Base-by-base conservation (phyloP, 2,113 vertebrate genomes). In the Otolemur garnettii region DNA sequence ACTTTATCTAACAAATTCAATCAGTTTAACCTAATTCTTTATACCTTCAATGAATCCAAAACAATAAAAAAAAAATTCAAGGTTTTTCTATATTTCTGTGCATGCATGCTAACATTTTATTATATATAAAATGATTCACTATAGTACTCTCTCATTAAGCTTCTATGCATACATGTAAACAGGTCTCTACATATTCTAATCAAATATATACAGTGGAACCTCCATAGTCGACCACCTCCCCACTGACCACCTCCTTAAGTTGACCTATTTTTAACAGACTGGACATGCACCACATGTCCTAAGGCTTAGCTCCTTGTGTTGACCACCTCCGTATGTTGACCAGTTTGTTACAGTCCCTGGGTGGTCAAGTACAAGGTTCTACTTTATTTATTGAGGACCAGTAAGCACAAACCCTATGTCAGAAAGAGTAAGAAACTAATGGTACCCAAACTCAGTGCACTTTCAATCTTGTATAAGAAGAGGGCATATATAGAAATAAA, bases 381-480 rank as follows among this genome's bases (percentile, higher is more conserved):
- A 50, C 45, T 50, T 50, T 50, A 50, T 50, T 81, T 79, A 68
- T 11, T 68, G 38, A 80, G 53, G 53, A 81, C 19, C 79, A 92
- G 4, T 10, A 30, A 84, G 53, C 17, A 91, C 57, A 62, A 69
- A 53, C 19, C 30, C 50, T 66, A 78, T 42, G 60, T 66, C 72
- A 55, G 59, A 79, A 26, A 66, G 22, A 94, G n/a, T 10, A 17
- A 90, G 50, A 90, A 86, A 77, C n/a, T 59, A 17, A 81, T 8
- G 38, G 33, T 82, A 42, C 64, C 78, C 35, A 68, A 88, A 26
- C 57, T 74, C 60, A 69, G 53, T 7, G 59, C 93, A 7, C 66
- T 94, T 91, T 96, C 78, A 77, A 5, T 57, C 62, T 91, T 50
- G 62, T 15, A 59, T 13, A 72, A 78, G 45, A 53, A 55, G 78